Percentiles rank a stretch among this genome's conserved stretches.
phyloP scores from a whole-genome alignment of 2,888 invertebrate species.

The Syrista parreyssii region DNA sequence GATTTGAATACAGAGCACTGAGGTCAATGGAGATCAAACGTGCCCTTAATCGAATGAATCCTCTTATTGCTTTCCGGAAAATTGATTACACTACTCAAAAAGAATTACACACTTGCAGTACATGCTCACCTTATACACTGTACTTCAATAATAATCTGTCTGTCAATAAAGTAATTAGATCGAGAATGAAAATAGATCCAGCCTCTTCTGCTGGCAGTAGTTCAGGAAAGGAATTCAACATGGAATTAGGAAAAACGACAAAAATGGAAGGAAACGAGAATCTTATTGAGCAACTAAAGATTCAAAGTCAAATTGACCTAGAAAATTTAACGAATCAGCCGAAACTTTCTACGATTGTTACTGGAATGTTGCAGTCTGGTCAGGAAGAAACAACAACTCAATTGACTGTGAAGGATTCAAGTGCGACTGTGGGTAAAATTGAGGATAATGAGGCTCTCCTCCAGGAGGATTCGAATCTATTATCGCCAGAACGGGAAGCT shows the following conservation, averaged over 20 bases:
- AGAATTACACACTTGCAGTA: slow-evolving; percentile 25
- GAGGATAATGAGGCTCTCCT: background rate
- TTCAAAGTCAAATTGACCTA: background rate
- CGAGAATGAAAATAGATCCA: background rate
- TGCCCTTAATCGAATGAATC: background rate
- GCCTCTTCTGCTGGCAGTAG: background rate
- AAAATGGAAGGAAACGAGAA: background rate
- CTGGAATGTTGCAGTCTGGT: background rate
- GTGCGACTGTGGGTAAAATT: background rate
- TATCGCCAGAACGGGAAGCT: background rate
- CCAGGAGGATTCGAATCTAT: background rate
- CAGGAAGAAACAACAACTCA: background rate
- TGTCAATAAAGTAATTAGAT: background rate
- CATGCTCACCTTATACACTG: background rate
- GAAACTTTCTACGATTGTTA: background rate
- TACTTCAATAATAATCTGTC: background rate
- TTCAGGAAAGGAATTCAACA: background rate
- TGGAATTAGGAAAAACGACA: background rate
- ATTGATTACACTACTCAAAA: slow-evolving; percentile 7
- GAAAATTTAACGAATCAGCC: background rate
- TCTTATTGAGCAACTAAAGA: background rate
- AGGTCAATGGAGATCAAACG: background rate
- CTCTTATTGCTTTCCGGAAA: background rate
- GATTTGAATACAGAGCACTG: background rate
- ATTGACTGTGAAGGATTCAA: background rate